Percentiles rank a stretch among this genome's conserved stretches.
Conservation (phyloP, 2,888 invertebrate species). For the Tenthredo distinguenda region DNA sequence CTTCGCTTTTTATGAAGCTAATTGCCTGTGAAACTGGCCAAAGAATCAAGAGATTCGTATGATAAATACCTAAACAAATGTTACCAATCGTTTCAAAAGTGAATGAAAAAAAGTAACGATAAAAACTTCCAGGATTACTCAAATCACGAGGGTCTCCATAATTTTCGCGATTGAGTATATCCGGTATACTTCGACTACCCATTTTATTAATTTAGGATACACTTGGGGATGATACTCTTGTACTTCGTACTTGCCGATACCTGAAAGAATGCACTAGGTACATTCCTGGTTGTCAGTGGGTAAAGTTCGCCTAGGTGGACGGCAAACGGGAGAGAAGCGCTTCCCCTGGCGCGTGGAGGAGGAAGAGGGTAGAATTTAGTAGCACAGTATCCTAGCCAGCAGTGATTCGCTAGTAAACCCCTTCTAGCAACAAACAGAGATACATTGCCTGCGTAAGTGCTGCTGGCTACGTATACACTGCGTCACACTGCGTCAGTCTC, state of each 20-base stretch:
- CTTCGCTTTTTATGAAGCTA: neutral
- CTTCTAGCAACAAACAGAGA: conserved; percentile 54
- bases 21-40: conserved; percentile 40
- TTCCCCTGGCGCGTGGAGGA: conserved; percentile 49
- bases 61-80: neutral
- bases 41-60: conserved; percentile 9
- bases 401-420: conserved; percentile 59
- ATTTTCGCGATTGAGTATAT: neutral
- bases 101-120: neutral
- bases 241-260: neutral
- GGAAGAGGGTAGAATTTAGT: conserved; percentile 58
- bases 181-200: too few species aligned
- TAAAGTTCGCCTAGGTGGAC: conserved; percentile 10
- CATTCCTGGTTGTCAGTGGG: conserved; percentile 52
- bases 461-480: conserved; percentile 44
- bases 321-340: conserved; percentile 54
- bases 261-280: conserved; percentile 56
- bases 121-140: neutral
- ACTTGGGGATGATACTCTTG: neutral
- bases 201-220: neutral
- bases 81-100: neutral
- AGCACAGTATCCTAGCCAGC: conserved; percentile 60
- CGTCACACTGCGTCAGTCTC: conserved; percentile 54
- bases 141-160: neutral
- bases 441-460: conserved; percentile 54